Conservation (phyloP, 2,797 vertebrate genomes). For the Spizella passerina region DNA sequence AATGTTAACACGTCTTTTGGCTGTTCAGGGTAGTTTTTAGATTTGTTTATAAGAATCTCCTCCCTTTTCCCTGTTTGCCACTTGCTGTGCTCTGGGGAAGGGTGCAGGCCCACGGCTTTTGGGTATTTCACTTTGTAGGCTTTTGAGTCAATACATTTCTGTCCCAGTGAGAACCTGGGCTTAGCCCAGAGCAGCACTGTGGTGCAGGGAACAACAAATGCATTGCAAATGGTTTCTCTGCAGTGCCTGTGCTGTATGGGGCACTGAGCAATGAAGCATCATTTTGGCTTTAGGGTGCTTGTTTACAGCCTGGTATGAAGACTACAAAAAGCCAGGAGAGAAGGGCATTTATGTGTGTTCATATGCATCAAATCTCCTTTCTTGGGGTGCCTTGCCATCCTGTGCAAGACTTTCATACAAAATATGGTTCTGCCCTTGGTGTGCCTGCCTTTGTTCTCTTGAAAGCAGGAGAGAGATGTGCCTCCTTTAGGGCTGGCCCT, state of each 20-base stretch:
- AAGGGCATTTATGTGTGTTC: background rate
- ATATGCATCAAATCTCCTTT: background rate
- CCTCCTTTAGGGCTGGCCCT: background rate
- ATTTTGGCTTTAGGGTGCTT: background rate
- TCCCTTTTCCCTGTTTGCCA: background rate
- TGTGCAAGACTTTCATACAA: background rate
- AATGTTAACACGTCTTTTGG: slow-evolving; percentile 5
- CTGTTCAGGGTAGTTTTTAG: background rate
- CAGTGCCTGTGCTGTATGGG: background rate
- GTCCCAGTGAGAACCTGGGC: background rate
- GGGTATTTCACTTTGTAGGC: background rate
- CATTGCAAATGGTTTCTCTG: background rate
- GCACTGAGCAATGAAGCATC: background rate
- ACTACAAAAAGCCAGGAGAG: background rate
- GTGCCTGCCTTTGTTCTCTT: background rate
- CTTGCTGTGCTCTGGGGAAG: background rate
- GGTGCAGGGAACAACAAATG: background rate
- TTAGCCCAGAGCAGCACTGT: background rate
- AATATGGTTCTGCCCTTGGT: background rate
- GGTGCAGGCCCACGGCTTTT: background rate
- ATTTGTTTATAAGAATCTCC: background rate
- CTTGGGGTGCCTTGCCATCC: background rate
- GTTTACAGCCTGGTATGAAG: background rate
- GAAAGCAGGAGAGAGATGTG: background rate
- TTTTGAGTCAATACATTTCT: background rate